Conservation (phyloP, 2,797 vertebrate genomes). For the Myripristis jacobus region DNA sequence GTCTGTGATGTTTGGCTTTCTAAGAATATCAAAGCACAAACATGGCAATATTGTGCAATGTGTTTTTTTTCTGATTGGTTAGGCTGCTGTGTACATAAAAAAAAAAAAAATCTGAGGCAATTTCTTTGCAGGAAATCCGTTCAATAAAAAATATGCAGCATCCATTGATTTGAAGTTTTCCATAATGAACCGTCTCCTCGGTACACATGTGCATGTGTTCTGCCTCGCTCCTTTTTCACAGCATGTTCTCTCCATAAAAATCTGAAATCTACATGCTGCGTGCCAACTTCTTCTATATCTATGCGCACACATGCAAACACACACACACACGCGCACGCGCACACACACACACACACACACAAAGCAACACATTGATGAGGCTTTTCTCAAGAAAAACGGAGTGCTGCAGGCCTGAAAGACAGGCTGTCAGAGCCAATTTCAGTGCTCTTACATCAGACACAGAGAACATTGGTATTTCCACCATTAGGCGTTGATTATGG, state of each 20-base stretch:
- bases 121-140: conserved; percentile 70
- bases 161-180: conserved; percentile 61
- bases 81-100: conserved; percentile 51
- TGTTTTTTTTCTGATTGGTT: conserved; percentile 51
- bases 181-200: conserved; percentile 53
- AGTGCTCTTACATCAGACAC: conserved; percentile 59
- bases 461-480: conserved; percentile 67
- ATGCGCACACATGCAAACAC: no score
- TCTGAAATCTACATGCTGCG: conserved; percentile 49
- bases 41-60: conserved; percentile 51
- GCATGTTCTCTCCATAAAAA: conserved; percentile 66
- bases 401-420: conserved; percentile 55
- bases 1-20: conserved; percentile 74
- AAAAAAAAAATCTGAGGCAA: conserved; percentile 49
- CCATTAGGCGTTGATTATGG: conserved; percentile 70
- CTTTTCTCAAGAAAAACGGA: conserved; percentile 23
- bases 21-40: conserved; percentile 75
- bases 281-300: conserved; percentile 60
- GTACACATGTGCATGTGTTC: conserved; percentile 48
- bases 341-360: conserved; percentile 36
- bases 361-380: conserved; percentile 28
- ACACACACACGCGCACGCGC: background rate
- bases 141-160: conserved; percentile 76
- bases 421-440: conserved; percentile 61
- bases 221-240: conserved; percentile 54